Percentiles rank a stretch among this genome's conserved stretches.
phyloP scores from a whole-genome alignment of 2,113 vertebrate genomes.

The Hymenochirus boettgeri region DNA sequence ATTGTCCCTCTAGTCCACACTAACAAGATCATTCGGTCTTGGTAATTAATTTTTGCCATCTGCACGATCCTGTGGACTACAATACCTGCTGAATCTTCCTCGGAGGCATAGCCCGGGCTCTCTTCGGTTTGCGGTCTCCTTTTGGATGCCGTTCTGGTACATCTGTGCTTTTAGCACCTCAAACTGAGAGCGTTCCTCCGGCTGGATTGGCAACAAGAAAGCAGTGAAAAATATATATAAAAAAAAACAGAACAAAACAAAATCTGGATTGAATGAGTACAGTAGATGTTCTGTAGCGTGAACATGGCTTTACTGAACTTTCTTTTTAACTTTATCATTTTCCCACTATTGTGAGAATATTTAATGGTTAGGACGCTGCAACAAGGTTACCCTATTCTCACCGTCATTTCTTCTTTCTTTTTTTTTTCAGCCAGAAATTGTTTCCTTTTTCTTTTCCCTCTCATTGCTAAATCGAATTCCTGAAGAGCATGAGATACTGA shows the following conservation, averaged over 20 bases:
- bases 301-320: too few relatives aligned
- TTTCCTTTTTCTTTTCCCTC: slow-evolving; percentile 87
- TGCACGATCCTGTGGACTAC: too few relatives aligned
- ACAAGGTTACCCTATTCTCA: slow-evolving; percentile 51
- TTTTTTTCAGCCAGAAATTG: slow-evolving; percentile 79
- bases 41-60: too few relatives aligned
- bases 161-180: slow-evolving; percentile 96
- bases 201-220: slow-evolving; percentile 64
- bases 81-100: slow-evolving; percentile 51
- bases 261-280: too few relatives aligned
- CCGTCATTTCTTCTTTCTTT: slow-evolving; percentile 78
- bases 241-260: too few relatives aligned
- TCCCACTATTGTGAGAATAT: too few relatives aligned
- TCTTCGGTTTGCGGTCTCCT: slow-evolving; percentile 76
- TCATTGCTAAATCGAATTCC: slow-evolving; percentile 88
- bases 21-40: too few relatives aligned
- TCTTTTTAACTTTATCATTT: too few relatives aligned
- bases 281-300: too few relatives aligned
- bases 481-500: slow-evolving; percentile 89
- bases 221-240: too few relatives aligned
- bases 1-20: too few relatives aligned
- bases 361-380: too few relatives aligned
- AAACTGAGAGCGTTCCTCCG: slow-evolving; percentile 90
- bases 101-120: slow-evolving; percentile 83
- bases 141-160: slow-evolving; percentile 90